Conservation (phyloP, 1,140 invertebrate genomes). For the Gryllus bimaculatus region DNA sequence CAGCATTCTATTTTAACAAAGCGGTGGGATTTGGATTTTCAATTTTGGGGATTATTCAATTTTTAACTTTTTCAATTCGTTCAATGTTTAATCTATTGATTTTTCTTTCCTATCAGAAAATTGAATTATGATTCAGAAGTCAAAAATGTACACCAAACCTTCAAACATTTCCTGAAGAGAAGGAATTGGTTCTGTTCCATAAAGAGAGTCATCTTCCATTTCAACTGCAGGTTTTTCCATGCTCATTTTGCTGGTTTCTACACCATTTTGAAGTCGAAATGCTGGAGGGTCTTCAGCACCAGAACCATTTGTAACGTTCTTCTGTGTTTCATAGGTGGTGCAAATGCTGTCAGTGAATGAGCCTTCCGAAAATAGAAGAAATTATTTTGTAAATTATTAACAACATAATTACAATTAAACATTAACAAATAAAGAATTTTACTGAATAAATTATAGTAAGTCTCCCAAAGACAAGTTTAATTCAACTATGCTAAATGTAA, state of each 20-base stretch:
- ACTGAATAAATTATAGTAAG: too few species aligned
- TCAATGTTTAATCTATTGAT: too few species aligned
- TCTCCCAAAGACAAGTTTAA: too few species aligned
- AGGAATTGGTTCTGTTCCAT: neutral
- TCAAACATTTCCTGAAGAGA: neutral
- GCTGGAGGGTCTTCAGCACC: neutral
- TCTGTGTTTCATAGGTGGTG: slow-evolving; percentile 44
- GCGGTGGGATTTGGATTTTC: too few species aligned
- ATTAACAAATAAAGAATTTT: too few species aligned
- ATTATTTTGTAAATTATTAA: neutral
- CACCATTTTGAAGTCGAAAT: neutral
- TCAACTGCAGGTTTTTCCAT: neutral
- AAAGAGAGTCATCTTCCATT: neutral
- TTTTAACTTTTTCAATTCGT: too few species aligned
- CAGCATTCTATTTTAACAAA: too few species aligned
- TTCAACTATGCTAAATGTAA: too few species aligned
- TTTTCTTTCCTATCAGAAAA: too few species aligned
- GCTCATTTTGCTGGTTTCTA: neutral
- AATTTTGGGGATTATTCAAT: too few species aligned
- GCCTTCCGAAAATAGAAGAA: slow-evolving; percentile 30
- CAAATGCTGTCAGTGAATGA: slow-evolving; percentile 52
- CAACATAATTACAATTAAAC: slow-evolving; percentile 12
- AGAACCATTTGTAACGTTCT: neutral
- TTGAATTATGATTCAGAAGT: too few species aligned
- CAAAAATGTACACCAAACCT: neutral